Percentiles rank a stretch among this genome's conserved stretches.
Evolutionary conservation across 2,797 vertebrate species (phyloP).

Genomic region (Taeniopygia guttata): DNA sequence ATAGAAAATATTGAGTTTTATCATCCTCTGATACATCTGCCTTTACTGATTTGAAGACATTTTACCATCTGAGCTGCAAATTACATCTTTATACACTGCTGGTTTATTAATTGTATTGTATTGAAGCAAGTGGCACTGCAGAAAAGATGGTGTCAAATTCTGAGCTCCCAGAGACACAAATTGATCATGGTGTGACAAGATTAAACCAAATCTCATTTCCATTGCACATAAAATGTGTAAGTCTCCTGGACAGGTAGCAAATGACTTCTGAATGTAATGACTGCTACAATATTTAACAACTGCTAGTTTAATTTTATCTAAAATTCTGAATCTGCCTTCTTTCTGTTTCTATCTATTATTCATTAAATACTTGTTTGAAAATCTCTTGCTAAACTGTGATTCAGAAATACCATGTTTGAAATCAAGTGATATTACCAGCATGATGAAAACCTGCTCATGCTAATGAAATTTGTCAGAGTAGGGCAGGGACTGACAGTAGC

Average conservation of each 20-base stretch:
- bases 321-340: not conserved
- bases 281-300: constrained; percentile 24
- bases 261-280: not conserved
- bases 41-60: not conserved
- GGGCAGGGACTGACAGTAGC: not conserved
- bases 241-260: not conserved
- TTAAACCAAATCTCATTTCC: constrained; percentile 9
- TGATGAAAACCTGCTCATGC: not conserved
- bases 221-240: not conserved
- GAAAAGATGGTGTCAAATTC: not conserved
- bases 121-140: not conserved
- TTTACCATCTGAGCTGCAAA: not conserved
- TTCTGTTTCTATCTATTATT: not conserved
- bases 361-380: constrained; percentile 19
- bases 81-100: not conserved
- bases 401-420: not conserved
- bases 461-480: not conserved
- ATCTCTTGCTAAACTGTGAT: not conserved
- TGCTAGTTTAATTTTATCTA: constrained; percentile 11
- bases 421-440: not conserved
- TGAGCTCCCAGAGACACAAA: not conserved
- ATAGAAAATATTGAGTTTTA: not conserved
- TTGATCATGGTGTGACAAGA: not conserved
- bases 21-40: not conserved
- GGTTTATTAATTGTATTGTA: constrained; percentile 39